Percentiles rank a stretch among this genome's conserved stretches.
Conservation (phyloP, 2,888 invertebrate species). For the Apotomis turbidana region DNA sequence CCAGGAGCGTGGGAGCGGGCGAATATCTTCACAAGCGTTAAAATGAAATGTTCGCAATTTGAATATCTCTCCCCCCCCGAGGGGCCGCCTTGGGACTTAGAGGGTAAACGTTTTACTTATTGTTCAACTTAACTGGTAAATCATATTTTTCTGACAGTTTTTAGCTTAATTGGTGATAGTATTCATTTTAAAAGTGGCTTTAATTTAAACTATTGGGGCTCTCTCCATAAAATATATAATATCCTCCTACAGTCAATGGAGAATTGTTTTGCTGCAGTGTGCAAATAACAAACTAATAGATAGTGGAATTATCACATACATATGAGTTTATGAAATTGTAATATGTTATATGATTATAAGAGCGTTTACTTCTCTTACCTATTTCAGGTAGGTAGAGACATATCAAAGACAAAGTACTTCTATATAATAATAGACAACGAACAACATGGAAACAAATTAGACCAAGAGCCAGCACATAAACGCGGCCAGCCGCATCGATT, state of each 20-base stretch:
- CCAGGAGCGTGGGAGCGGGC: slow-evolving; percentile 75
- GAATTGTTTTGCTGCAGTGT: no score
- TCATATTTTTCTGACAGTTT: slow-evolving; percentile 40
- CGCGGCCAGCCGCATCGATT: slow-evolving; percentile 3
- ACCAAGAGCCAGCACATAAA: not conserved
- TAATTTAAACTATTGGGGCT: slow-evolving; percentile 3
- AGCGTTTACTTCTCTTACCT: no score
- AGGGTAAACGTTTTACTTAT: slow-evolving; percentile 44
- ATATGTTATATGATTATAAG: no score
- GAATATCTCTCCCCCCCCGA: slow-evolving; percentile 67
- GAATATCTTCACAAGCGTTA: slow-evolving; percentile 83
- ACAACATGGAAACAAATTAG: not conserved
- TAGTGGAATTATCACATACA: no score
- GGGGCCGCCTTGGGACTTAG: slow-evolving; percentile 31
- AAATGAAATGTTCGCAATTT: slow-evolving; percentile 84
- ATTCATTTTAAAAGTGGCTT: slow-evolving; percentile 17
- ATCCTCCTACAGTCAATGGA: no score
- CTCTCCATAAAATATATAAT: not conserved
- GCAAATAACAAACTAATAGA: no score
- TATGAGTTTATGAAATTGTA: no score
- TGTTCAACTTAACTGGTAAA: slow-evolving; percentile 40
- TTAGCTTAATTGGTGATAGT: slow-evolving; percentile 32
- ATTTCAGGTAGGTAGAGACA: not conserved
- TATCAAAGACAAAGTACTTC: not conserved
- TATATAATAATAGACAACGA: not conserved